Percentiles rank a stretch among this genome's conserved stretches.
phyloP scores from a whole-genome alignment of 2,797 vertebrate genomes.

The Trachops cirrhosus region DNA sequence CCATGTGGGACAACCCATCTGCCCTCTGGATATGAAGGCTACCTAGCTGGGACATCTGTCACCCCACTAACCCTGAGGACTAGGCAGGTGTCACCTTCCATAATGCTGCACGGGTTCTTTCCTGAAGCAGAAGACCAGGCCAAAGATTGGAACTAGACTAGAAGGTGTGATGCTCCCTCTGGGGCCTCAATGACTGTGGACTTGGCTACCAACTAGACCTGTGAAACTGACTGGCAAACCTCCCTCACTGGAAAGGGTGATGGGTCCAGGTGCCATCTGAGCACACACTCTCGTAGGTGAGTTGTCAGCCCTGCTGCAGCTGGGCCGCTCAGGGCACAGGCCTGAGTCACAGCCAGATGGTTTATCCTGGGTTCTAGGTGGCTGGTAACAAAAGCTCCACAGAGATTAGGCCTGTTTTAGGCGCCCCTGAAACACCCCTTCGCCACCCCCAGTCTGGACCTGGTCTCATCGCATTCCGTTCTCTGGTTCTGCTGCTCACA shows the following conservation, averaged over 20 bases:
- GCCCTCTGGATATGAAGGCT: background rate
- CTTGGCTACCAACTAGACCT: background rate
- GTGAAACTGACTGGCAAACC: background rate
- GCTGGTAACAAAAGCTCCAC: constrained; percentile 3
- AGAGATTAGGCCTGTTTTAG: background rate
- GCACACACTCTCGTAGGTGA: background rate
- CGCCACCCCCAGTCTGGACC: background rate
- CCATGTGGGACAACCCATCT: background rate
- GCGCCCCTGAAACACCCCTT: background rate
- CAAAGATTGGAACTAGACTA: background rate
- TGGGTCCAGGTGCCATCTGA: background rate
- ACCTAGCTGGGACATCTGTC: background rate
- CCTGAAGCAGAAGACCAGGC: background rate
- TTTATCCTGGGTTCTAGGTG: background rate
- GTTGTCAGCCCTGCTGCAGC: background rate
- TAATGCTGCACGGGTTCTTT: background rate
- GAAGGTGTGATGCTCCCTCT: background rate
- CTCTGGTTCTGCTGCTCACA: constrained; percentile 4
- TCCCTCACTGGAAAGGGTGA: background rate
- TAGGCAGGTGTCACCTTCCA: background rate
- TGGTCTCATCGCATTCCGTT: background rate
- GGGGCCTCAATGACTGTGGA: background rate
- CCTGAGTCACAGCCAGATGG: background rate
- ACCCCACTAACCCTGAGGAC: background rate
- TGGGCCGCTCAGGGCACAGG: background rate